These are phyloP conservation scores for Craniophora ligustri DNA, from an alignment of 2,888 invertebrate species.

Conservation along the genomic window DNA sequence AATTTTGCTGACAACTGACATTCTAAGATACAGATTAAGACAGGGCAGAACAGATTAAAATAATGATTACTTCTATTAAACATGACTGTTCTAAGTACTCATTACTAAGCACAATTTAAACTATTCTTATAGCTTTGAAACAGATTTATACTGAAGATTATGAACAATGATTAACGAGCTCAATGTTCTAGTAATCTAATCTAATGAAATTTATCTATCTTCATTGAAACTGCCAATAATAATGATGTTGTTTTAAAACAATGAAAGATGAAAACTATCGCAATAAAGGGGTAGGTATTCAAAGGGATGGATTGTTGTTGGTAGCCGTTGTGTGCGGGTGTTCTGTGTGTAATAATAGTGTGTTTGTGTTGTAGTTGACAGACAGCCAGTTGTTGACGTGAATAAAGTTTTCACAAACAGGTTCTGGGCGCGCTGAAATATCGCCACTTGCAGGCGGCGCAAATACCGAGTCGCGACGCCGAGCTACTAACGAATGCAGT, in stretches of 20 bases:
- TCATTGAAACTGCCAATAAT: slow-evolving; percentile 34
- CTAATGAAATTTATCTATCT: slow-evolving; percentile 33
- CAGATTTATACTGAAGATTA: slow-evolving; percentile 38
- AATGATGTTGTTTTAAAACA: slow-evolving; percentile 40
- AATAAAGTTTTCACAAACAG: slow-evolving; percentile 81
- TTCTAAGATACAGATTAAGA: too few species aligned
- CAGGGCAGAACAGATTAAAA: slow-evolving; percentile 15
- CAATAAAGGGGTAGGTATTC: slow-evolving; percentile 51
- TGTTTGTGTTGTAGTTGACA: slow-evolving; percentile 69
- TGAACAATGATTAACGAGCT: slow-evolving; percentile 38
- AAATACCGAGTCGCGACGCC: slow-evolving; percentile 63
- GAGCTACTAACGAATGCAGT: slow-evolving; percentile 62
- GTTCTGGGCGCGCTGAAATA: slow-evolving; percentile 69
- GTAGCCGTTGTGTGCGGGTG: slow-evolving; percentile 54
- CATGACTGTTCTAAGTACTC: too few species aligned
- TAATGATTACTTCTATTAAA: slow-evolving; percentile 28
- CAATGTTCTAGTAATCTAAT: slow-evolving; percentile 30
- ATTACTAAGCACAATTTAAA: slow-evolving; percentile 27
- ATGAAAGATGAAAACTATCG: slow-evolving; percentile 42
- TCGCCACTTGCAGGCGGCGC: slow-evolving; percentile 81
- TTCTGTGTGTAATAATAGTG: slow-evolving; percentile 60
- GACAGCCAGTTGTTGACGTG: slow-evolving; percentile 72
- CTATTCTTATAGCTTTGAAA: slow-evolving; percentile 26
- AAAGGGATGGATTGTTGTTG: slow-evolving; percentile 49
- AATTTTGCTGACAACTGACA: too few species aligned